phyloP scores from a whole-genome alignment of 2,797 vertebrate genomes.

The Philypnodon macrostomus region DNA sequence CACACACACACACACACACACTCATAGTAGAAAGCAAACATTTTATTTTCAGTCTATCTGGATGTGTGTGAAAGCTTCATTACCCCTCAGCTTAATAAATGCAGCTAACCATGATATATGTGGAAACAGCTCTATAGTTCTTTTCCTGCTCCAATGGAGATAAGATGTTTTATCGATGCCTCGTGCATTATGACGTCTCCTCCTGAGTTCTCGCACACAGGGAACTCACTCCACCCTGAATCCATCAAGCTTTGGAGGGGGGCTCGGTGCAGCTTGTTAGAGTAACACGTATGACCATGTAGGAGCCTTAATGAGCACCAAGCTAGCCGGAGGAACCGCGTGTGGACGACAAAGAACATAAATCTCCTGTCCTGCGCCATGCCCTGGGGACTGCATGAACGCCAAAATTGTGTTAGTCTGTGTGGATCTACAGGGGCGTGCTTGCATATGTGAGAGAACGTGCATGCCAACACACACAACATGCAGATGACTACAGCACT shows the following conservation, averaged over 20 bases:
- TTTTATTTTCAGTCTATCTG: constrained; percentile 53
- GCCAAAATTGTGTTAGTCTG: constrained; percentile 47
- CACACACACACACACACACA: constrained; percentile 8
- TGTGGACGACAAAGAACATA: constrained; percentile 73
- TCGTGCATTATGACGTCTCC: constrained; percentile 46
- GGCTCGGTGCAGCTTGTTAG: constrained; percentile 63
- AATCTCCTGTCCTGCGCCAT: constrained; percentile 70
- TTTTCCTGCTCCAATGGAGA: constrained; percentile 47
- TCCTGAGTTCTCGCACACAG: constrained; percentile 26
- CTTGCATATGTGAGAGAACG: constrained; percentile 1
- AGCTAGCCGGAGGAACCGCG: constrained; percentile 55
- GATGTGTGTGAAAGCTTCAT: constrained; percentile 41
- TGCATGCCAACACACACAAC: constrained; percentile 26
- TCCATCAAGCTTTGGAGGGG: constrained; percentile 60
- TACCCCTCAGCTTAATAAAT: constrained; percentile 54
- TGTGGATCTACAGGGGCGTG: too few relatives aligned
- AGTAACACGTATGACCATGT: constrained; percentile 70
- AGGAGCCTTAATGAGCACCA: constrained; percentile 69
- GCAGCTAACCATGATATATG: constrained; percentile 57
- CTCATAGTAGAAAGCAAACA: constrained; percentile 41
- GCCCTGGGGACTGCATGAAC: constrained; percentile 55
- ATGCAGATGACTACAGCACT: constrained; percentile 58
- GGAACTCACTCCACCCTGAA: constrained; percentile 35
- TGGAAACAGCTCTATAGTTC: constrained; percentile 30
- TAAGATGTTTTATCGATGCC: constrained; percentile 49